Evolutionary conservation across 1,140 invertebrate species (phyloP), one percentile per base, ranked within the genome.

Genomic region (Bombus haemorrhoidalis): DNA sequence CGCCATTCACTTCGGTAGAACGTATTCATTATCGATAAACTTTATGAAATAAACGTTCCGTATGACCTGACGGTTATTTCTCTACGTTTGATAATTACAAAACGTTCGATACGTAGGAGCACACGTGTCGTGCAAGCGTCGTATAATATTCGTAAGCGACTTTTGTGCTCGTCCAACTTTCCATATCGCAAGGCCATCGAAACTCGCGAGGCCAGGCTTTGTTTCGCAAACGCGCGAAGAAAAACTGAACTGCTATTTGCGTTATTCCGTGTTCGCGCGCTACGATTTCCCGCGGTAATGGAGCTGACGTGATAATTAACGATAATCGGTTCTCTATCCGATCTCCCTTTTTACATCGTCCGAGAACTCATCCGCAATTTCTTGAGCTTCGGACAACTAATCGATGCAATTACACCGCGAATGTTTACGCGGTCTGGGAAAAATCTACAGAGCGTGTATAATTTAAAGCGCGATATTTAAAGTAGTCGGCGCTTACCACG

Each of bases 181-280:
- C 22, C 43, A 34, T 59, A 62, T 62, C 80, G 47, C 69, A 81
- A 81, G 69, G 80, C 32, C 68, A 73, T 81, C 80, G 80, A 57
- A 72, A 22, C 68, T 34, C 10, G 10, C 37, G 47, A 66, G 57
- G 41, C 3, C 47, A 53, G 1, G 39, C 62, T 59, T 69, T 74
- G 80, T 88, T 69, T 75, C 69, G 76, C 53, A 75, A 88, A 53
- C 18, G 5, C 47, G 72, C 47, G 13, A 76, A 69, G 47, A 74
- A 64, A 81, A 59, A 81, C 41, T 12, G 39, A 15, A 59, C 9
- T 28, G 28, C 1, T 8, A 53, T 53, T 53, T 22, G 47, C 47
- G 18, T 53, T 53, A 53, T 53, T 53, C 47, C 18, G n/a, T 28
- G 41, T 25, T 59, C 66, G 75, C 73, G 79, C 25, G 80, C 47